Evolutionary conservation across 2,113 vertebrate genomes (phyloP), one percentile per base, ranked within the genome.

Genomic region (Arothron firmamentum): DNA sequence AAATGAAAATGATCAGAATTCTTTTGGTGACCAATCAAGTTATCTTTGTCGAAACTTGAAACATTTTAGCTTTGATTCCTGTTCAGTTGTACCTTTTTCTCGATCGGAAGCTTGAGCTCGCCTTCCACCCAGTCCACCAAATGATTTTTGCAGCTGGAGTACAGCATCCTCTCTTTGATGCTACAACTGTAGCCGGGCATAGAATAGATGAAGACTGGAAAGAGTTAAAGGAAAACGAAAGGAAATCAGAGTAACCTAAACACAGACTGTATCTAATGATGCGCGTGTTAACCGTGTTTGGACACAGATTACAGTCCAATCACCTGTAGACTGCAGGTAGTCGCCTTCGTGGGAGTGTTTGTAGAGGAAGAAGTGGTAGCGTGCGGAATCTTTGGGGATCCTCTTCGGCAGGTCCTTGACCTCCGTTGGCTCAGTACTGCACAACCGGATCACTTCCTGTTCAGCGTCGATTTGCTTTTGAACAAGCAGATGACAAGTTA

Each of bases 361-460:
- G 84, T 97, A 99, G 56, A 97, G 91, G 89, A 98, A 98, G 85
- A 99, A 95, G 86, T 99, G 96, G 81, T 99, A 99, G 7, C 96
- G 94, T 0, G 96, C 92, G n/a, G 92, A 86, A 42, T 98, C 95
- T 86, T 94, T 94, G 34, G 96, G 94, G 89, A 99, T 91, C 85
- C 95, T 91, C 85, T 89, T 89, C 56, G 97, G 96, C 83, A 99
- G 92, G 64, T 97, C 96, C 71, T 90, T 94, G 59, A 98, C 16
- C 74, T 97, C 96, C 17, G 96, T 98, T 59, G 92, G 91, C 72
- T 93, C 83, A 12, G 94, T 94, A 85, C 65, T 91, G 77, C 92
- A 93, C 92, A 98, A 86, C 84, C 90, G 86, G 67, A 99, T 99
- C 50, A 85, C 88, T 92, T 99, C 96, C 59, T 94, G 92, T 72